Percentiles rank a stretch among this genome's conserved stretches.
Evolutionary conservation across 2,113 vertebrate species (phyloP).

Genomic region (Cottus gobio): DNA sequence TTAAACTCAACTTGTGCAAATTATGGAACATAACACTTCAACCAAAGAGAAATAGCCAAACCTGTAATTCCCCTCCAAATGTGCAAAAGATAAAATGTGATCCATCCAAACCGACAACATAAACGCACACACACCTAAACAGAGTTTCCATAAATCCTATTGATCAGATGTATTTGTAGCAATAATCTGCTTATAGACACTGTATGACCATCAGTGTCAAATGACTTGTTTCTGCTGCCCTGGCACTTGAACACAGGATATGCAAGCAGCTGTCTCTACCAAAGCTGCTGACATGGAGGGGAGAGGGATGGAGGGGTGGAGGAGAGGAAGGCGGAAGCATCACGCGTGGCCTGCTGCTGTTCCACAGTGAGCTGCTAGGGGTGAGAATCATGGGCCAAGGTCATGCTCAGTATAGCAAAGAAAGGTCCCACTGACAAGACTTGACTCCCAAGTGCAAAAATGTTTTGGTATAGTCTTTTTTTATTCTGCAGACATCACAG

Average conservation of each 20-base stretch:
- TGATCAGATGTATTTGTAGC: slow-evolving; percentile 48
- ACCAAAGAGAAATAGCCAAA: background rate
- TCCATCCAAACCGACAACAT: background rate
- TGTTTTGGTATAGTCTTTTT: slow-evolving; percentile 32
- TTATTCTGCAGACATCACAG: slow-evolving; percentile 43
- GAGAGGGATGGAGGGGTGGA: slow-evolving; percentile 21
- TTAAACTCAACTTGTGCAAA: background rate
- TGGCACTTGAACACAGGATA: slow-evolving; percentile 73
- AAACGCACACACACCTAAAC: background rate
- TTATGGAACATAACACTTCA: background rate
- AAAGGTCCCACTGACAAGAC: slow-evolving; percentile 1
- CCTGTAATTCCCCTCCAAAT: background rate
- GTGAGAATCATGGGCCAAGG: slow-evolving; percentile 61
- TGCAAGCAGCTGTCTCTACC: slow-evolving; percentile 63
- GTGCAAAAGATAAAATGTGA: background rate
- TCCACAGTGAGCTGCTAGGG: slow-evolving; percentile 37
- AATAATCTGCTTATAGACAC: slow-evolving; percentile 57
- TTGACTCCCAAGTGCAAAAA: slow-evolving; percentile 7
- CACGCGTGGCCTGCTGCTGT: slow-evolving; percentile 55
- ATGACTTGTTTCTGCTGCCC: slow-evolving; percentile 78
- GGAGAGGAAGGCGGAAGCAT: slow-evolving; percentile 21
- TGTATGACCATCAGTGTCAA: slow-evolving; percentile 54
- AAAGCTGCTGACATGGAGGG: slow-evolving; percentile 73
- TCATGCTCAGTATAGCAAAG: slow-evolving; percentile 33
- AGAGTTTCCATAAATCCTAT: slow-evolving; percentile 40